These are phyloP conservation scores for Machimus rusticus DNA, from an alignment of 2,888 invertebrate genomes.

Conservation along the genomic window DNA sequence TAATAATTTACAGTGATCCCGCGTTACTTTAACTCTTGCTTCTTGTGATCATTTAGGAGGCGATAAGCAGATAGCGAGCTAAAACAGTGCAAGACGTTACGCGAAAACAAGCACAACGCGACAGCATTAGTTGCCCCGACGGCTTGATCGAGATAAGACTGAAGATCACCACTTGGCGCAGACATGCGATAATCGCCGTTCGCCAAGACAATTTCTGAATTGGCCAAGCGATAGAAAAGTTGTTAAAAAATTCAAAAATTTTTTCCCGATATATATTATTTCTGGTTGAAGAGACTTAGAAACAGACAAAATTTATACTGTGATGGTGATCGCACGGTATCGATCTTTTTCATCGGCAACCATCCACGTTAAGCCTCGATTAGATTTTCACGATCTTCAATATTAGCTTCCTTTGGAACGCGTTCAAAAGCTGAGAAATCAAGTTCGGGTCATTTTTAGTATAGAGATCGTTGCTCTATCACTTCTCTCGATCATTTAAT, in stretches of 20 bases:
- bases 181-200: background rate
- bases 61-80: background rate
- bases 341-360: conserved; percentile 15
- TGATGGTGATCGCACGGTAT: background rate
- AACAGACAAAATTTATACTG: background rate
- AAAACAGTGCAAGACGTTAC: background rate
- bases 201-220: background rate
- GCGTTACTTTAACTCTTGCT: background rate
- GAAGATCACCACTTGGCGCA: background rate
- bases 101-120: background rate
- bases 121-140: background rate
- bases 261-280: background rate
- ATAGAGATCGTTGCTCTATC: background rate
- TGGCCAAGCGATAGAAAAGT: background rate
- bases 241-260: background rate
- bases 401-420: background rate
- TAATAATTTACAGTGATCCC: background rate
- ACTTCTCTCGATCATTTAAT: background rate
- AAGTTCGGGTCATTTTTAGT: background rate
- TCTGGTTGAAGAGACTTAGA: background rate
- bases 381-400: conserved; percentile 8
- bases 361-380: conserved; percentile 18
- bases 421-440: background rate
- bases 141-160: background rate
- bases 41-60: background rate